Conservation (phyloP, 2,888 invertebrate species). For the Eledona agricola region DNA sequence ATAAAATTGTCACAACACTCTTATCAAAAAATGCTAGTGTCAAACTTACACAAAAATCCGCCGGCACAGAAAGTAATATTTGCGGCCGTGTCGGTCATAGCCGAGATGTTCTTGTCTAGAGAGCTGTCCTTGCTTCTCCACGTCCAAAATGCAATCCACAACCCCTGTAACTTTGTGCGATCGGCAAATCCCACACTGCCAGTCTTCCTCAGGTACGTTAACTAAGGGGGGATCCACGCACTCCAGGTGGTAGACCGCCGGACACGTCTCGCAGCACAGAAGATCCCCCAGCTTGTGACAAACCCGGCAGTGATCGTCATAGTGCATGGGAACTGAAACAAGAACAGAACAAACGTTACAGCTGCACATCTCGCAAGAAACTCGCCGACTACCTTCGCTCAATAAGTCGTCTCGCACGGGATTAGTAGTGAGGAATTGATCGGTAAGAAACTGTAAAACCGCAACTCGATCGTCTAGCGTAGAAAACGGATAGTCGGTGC, state of each 20-base stretch:
- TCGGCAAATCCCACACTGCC: conserved; percentile 95
- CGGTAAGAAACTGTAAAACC: conserved; percentile 90
- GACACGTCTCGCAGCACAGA: conserved; percentile 97
- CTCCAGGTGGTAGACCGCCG: conserved; percentile 96
- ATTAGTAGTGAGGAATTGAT: conserved; percentile 93
- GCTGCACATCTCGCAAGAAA: no score
- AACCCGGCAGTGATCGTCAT: conserved; percentile 91
- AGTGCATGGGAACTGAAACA: conserved; percentile 78
- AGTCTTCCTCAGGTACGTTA: conserved; percentile 95
- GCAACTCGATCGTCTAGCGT: conserved; percentile 78
- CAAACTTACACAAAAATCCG: conserved; percentile 89
- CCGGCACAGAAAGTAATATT: conserved; percentile 96
- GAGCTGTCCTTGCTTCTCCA: conserved; percentile 89
- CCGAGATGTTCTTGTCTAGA: conserved; percentile 95
- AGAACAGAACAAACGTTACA: conserved; percentile 20
- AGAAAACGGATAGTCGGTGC: conserved; percentile 89
- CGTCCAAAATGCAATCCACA: conserved; percentile 89
- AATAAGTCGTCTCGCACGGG: conserved; percentile 92
- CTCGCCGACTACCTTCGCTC: conserved; percentile 91
- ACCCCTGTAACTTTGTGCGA: conserved; percentile 93
- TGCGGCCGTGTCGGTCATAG: conserved; percentile 93
- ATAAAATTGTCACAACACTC: no score
- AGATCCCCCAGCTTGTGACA: conserved; percentile 94
- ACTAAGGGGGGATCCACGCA: conserved; percentile 95
- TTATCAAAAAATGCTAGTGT: no score